phyloP scores from a whole-genome alignment of 2,113 vertebrate species.

The Gambusia holbrooki region DNA sequence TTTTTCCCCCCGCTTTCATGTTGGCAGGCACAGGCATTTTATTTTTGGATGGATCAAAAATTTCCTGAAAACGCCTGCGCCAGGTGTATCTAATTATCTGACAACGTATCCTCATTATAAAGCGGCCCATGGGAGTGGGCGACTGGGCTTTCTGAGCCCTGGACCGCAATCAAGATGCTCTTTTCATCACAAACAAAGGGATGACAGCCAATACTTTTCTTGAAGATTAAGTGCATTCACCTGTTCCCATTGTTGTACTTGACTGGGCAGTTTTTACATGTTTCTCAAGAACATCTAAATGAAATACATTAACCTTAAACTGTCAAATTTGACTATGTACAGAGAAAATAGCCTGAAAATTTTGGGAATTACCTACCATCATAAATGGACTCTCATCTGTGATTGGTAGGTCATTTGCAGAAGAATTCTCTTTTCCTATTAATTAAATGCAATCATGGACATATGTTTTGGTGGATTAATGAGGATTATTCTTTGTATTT shows the following conservation, averaged over 20 bases:
- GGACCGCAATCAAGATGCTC: constrained; percentile 63
- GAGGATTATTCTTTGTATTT: too few species aligned
- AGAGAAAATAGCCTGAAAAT: too few species aligned
- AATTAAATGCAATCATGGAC: too few species aligned
- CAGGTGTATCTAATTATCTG: constrained; percentile 83
- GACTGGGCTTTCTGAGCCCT: constrained; percentile 50
- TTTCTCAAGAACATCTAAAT: not conserved
- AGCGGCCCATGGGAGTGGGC: constrained; percentile 60
- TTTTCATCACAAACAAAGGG: constrained; percentile 27
- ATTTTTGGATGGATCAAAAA: constrained; percentile 77
- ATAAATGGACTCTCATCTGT: too few species aligned
- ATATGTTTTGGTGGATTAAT: too few species aligned
- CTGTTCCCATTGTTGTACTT: constrained; percentile 4
- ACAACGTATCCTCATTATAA: constrained; percentile 76
- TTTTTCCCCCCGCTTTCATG: constrained; percentile 60
- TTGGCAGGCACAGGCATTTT: constrained; percentile 70
- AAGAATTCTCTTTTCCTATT: too few species aligned
- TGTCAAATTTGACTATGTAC: too few species aligned
- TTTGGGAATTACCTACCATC: too few species aligned
- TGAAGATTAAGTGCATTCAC: not conserved
- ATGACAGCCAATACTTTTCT: constrained; percentile 21
- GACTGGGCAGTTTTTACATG: constrained; percentile 9
- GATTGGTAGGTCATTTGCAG: too few species aligned
- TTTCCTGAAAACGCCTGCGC: constrained; percentile 68
- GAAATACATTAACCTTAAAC: not conserved